Conservation (phyloP, 2,113 vertebrate genomes). For the Eupsittula cactorum region DNA sequence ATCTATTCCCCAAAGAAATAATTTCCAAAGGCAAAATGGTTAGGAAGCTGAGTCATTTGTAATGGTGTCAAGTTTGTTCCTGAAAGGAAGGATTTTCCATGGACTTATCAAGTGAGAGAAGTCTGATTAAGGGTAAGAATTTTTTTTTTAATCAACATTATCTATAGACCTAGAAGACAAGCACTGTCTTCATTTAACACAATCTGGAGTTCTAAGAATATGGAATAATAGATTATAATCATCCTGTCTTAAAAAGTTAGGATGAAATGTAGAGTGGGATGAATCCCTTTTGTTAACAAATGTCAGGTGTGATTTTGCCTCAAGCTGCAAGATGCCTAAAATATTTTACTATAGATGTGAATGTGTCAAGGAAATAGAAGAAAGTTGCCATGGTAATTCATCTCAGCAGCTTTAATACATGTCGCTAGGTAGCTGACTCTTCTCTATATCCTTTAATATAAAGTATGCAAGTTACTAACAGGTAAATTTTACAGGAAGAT, state of each 20-base stretch:
- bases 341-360: background rate
- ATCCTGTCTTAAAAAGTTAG: background rate
- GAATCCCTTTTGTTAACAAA: background rate
- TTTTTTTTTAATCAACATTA: no score
- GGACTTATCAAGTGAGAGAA: constrained; percentile 28
- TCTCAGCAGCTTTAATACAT: background rate
- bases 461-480: background rate
- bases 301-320: background rate
- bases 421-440: background rate
- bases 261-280: background rate
- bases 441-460: accelerated
- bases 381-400: background rate
- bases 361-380: background rate
- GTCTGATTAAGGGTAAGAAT: no score
- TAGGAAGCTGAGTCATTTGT: constrained; percentile 14
- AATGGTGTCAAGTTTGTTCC: constrained; percentile 43
- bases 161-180: no score
- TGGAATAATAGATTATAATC: background rate
- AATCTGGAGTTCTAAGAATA: background rate
- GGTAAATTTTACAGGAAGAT: background rate
- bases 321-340: background rate
- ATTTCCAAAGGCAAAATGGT: constrained; percentile 2
- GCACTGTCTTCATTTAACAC: no score
- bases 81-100: constrained; percentile 19
- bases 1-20: background rate